Evolutionary conservation across 1,140 invertebrate species (phyloP).

Genomic region (Saccostrea cuccullata): DNA sequence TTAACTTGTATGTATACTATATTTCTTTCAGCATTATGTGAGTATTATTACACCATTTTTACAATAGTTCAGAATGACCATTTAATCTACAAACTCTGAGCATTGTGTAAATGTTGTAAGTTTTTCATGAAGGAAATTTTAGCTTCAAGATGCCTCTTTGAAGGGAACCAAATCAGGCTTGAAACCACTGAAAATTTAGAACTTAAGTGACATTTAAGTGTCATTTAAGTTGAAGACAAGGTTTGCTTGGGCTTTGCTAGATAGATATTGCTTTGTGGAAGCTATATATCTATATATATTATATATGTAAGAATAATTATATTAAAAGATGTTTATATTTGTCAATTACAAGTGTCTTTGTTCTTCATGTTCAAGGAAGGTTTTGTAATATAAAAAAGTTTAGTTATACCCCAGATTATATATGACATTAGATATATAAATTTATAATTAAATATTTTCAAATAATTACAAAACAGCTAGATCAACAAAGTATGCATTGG

Average conservation of each 20-base stretch:
- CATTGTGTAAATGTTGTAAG: background rate
- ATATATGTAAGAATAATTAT: too few species aligned
- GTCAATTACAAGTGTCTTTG: too few species aligned
- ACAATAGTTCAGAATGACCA: background rate
- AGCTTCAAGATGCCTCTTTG: background rate
- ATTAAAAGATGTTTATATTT: too few species aligned
- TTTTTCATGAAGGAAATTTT: background rate
- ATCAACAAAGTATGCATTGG: too few species aligned
- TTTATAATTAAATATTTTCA: too few species aligned
- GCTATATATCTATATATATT: too few species aligned
- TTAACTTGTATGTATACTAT: background rate
- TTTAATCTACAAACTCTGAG: background rate
- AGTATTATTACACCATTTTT: background rate
- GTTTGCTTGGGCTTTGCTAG: background rate
- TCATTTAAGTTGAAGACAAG: background rate
- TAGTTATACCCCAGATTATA: too few species aligned
- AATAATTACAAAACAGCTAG: too few species aligned
- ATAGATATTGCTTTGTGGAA: background rate
- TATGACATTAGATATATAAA: too few species aligned
- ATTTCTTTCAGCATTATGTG: background rate
- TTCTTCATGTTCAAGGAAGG: too few species aligned
- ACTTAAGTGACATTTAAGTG: background rate
- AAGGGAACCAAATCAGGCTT: background rate
- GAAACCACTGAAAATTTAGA: background rate
- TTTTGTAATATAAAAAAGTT: too few species aligned